Conservation (phyloP, 2,888 invertebrate species). For the Dioctria rufipes region DNA sequence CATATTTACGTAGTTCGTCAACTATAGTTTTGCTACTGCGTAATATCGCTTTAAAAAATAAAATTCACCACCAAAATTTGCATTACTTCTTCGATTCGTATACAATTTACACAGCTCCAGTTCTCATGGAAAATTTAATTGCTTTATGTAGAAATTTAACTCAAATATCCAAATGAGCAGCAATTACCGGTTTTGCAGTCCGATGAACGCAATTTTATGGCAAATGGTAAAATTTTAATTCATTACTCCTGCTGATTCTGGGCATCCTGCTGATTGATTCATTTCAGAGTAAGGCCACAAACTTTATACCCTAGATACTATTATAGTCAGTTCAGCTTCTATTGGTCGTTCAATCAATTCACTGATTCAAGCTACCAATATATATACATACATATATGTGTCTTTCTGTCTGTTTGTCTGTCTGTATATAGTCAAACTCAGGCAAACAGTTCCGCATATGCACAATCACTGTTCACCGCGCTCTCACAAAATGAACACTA, state of each 20-base stretch:
- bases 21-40: not conserved
- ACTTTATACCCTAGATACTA: not conserved
- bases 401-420: no score
- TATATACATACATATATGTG: no score
- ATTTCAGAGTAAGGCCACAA: conserved; percentile 9
- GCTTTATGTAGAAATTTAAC: conserved; percentile 18
- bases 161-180: conserved; percentile 14
- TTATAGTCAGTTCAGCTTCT: not conserved
- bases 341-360: conserved; percentile 42
- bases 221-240: not conserved
- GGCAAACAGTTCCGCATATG: conserved; percentile 19
- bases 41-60: not conserved
- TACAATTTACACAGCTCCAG: not conserved
- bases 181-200: conserved; percentile 32
- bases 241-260: conserved; percentile 4
- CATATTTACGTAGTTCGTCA: not conserved
- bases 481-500: not conserved
- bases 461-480: not conserved
- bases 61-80: conserved; percentile 7
- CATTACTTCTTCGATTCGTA: no score
- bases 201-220: conserved; percentile 9
- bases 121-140: conserved; percentile 40
- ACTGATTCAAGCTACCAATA: not conserved
- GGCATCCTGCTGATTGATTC: conserved; percentile 47
- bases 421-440: not conserved